Evolutionary conservation across 2,797 vertebrate genomes (phyloP), one percentile per base, ranked within the genome.

Genomic region (Channa striata): DNA sequence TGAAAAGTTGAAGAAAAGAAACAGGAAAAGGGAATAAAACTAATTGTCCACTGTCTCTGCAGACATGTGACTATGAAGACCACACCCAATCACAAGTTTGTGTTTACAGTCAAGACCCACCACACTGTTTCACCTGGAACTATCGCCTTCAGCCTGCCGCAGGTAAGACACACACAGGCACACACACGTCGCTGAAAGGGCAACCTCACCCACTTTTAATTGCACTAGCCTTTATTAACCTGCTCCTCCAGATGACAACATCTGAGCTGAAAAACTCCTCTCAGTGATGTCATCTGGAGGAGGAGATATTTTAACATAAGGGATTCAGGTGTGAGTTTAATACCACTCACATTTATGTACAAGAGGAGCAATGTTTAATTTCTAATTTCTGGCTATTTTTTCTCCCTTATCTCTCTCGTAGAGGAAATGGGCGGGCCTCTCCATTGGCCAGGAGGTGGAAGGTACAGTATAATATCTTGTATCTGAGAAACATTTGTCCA

Each of bases 401-500:
- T 16, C 48, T 4, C 20, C 49, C 36, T 1, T 81, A 12, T 80
- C 37, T 83, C 70, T 78, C 40, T 16, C 87, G 30, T 77, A 99
- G 98, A 94, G 98, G 75, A 99, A 99, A 93, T 99, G 98, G 98
- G 98, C 97, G 0, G 98, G 97, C 33, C 95, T 99, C 70, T 97
- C 98, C 83, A 99, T 99, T 0, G 97, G 97, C 2, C 97, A 99
- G 82, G 97, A 99, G 44, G 96, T 99, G 53, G 97, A 99, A 88
- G 98, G 98, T 99, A 92, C 92, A 25, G 98, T 99, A 92, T 92
- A 25, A 71, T 23, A 7, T 39, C 0, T 8, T 60, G 2, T 49
- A 0, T 60, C 36, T 53, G 1, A n/a, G 21, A 13, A 2, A 42
- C 7, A 7, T 16, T 12, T 13, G 12, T 12, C 2, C 4, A 17